A percentile compares a stretch with the other conserved stretches of the same genome.
Evolutionary conservation across 1,140 invertebrate genomes (phyloP).

Genomic region (Amphibalanus amphitrite): DNA sequence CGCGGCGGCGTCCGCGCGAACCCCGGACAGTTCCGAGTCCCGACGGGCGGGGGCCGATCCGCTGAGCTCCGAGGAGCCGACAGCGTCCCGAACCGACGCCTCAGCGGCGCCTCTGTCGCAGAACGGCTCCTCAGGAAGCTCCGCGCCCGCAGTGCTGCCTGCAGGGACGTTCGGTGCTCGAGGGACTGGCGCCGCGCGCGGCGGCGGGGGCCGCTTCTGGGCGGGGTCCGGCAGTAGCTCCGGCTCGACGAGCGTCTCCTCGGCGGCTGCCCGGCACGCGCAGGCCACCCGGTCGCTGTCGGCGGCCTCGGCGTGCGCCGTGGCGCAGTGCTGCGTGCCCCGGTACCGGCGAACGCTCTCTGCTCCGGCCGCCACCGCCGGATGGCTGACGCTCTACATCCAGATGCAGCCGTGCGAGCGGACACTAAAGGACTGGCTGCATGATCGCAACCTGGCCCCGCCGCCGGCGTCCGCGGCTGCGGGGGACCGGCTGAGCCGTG

Average conservation of each 20-base stretch:
- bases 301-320: not conserved
- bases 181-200: not conserved
- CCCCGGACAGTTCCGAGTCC: too few species aligned
- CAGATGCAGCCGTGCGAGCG: constrained; percentile 62
- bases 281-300: not conserved
- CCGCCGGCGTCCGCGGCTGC: too few species aligned
- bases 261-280: not conserved
- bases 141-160: not conserved
- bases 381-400: constrained; percentile 52
- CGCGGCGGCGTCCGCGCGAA: too few species aligned
- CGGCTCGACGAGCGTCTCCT: not conserved
- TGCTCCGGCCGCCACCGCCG: constrained; percentile 20
- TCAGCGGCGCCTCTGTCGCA: too few species aligned
- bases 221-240: not conserved
- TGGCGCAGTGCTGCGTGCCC: not conserved
- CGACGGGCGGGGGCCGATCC: too few species aligned
- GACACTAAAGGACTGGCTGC: constrained; percentile 52
- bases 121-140: too few species aligned
- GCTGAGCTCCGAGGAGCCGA: too few species aligned
- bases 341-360: too few species aligned
- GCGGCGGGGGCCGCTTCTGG: not conserved
- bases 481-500: too few species aligned
- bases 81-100: too few species aligned
- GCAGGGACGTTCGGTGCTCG: not conserved
- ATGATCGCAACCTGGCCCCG: constrained; percentile 32